Evolutionary conservation across 2,113 vertebrate species (phyloP).

Genomic region (Notothenia coriiceps): DNA sequence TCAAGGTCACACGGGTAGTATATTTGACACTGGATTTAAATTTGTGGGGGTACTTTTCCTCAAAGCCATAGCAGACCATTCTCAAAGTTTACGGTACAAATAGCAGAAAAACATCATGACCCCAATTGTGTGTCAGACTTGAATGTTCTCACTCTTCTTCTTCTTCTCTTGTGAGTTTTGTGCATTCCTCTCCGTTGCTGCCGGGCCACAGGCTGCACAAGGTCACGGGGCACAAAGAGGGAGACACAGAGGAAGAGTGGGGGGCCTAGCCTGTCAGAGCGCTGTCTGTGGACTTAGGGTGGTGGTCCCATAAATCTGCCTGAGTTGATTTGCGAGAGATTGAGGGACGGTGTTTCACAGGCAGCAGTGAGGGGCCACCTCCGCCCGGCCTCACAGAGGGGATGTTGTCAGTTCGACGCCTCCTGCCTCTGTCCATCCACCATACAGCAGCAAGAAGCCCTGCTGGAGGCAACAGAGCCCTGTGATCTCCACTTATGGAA

Average conservation of each 20-base stretch:
- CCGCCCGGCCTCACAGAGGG: constrained; percentile 37
- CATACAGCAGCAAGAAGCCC: not conserved
- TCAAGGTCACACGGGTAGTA: not conserved
- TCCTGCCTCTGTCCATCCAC: constrained; percentile 58
- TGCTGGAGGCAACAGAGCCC: constrained; percentile 11
- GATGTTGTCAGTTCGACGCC: constrained; percentile 49
- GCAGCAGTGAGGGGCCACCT: constrained; percentile 39
- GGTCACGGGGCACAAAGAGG: constrained; percentile 64
- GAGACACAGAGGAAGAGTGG: constrained; percentile 54
- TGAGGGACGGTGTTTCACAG: constrained; percentile 56
- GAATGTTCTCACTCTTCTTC: constrained; percentile 44
- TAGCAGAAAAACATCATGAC: constrained; percentile 24
- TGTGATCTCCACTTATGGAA: constrained; percentile 63
- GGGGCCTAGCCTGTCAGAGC: constrained; percentile 23
- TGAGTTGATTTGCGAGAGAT: constrained; percentile 61
- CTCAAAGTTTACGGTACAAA: constrained; percentile 17
- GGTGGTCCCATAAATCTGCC: constrained; percentile 70
- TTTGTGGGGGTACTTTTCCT: not conserved
- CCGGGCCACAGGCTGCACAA: constrained; percentile 52
- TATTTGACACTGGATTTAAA: too few species aligned
- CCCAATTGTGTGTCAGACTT: constrained; percentile 15
- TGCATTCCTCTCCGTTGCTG: constrained; percentile 66
- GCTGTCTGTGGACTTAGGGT: constrained; percentile 26
- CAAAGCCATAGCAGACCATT: not conserved
- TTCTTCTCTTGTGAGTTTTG: constrained; percentile 52